Base-by-base conservation (phyloP, 2,888 invertebrate genomes). In the Carterocephalus palaemon region DNA sequence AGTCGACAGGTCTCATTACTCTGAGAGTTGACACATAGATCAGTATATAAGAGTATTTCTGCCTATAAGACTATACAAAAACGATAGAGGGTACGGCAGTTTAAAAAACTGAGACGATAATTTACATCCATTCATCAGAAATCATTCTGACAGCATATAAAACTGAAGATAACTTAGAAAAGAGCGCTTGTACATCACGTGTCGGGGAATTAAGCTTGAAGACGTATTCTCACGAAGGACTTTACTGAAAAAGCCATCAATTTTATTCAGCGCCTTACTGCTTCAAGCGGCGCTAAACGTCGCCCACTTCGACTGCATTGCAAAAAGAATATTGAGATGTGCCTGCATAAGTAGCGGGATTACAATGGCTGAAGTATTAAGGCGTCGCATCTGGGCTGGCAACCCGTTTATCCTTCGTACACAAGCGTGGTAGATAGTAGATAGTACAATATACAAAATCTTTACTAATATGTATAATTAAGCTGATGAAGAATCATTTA, bases 191-290 rank as follows among this genome's bases (percentile, higher is more conserved):
- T 17, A 23, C 17, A 42, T 16, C 10, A 19, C 29, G 36, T 23
- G 39, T 47, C 47, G 23, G 34, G 26, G 40, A 46, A 42, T 47
- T 46, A 48, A 43, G 65, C 54, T 65, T 59, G 64, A 68, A 66
- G 62, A 67, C 64, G 64, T 57, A 62, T 65, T 47, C 43, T 38
- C 54, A 42, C 52, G 48, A 53, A 57, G 52, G 59, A 59, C 58
- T 63, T 60, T 56, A 58, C 54, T 55, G 56, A 53, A 59, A 48
- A 66, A 67, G 59, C 66, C 71, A 78, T 79, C 75, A 74, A 78
- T 79, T 74, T 75, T 68, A 69, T 73, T 74, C 69, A 71, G 63
- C 69, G 68, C 68, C 67, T 72, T 70, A 70, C 70, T 68, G 69
- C 60, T 72, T 70, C 66, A 67, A 64, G 59, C 60, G 56, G 61